phyloP scores from a whole-genome alignment of 2,113 vertebrate genomes.

The Leptobrachium ailaonicum region DNA sequence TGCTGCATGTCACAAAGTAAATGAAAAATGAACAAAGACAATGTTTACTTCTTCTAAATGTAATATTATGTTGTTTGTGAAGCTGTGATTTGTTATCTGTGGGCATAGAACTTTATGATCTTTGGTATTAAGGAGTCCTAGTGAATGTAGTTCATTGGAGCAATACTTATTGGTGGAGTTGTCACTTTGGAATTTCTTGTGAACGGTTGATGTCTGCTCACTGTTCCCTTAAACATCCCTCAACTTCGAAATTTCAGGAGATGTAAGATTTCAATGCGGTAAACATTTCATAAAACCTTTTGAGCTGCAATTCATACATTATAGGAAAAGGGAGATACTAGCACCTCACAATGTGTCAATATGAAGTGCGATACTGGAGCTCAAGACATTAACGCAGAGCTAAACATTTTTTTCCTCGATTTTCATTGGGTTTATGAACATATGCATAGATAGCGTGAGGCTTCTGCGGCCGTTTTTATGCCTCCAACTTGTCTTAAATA shows the following conservation, averaged over 20 bases:
- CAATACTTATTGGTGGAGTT: conserved; percentile 37
- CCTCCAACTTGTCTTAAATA: no score
- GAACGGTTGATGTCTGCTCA: conserved; percentile 14
- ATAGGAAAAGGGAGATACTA: no score
- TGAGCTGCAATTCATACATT: no score
- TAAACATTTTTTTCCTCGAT: no score
- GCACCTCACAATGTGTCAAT: no score
- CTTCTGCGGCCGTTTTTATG: no score
- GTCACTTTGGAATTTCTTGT: not conserved
- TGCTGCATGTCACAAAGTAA: conserved; percentile 32
- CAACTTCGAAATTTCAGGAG: not conserved
- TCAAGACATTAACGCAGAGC: no score
- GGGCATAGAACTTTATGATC: not conserved
- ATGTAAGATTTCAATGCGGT: not conserved
- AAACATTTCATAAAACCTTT: not conserved
- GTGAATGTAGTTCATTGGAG: conserved; percentile 37
- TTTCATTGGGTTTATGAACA: no score
- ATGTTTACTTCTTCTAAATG: conserved; percentile 25
- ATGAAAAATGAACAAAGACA: conserved; percentile 6
- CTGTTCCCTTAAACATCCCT: not conserved
- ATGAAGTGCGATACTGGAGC: no score
- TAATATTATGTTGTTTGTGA: conserved; percentile 19
- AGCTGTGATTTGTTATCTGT: conserved; percentile 16
- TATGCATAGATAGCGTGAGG: no score
- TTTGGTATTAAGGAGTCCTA: not conserved